Evolutionary conservation across 2,797 vertebrate genomes (phyloP).

Genomic region (Sternarchorhynchus goeldii): DNA sequence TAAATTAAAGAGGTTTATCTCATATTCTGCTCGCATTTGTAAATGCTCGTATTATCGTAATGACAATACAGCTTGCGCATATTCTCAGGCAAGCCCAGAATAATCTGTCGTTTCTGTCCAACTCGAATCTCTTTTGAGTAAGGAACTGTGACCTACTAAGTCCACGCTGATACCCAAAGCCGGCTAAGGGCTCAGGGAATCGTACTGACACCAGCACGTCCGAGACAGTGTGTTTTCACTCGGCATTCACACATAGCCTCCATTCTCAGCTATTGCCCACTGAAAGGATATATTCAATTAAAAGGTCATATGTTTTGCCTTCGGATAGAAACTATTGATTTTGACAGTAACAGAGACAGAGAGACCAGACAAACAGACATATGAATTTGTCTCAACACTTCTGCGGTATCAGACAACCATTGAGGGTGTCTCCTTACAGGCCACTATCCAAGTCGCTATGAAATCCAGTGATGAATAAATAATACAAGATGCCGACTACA

Average conservation of each 20-base stretch:
- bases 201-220: neutral
- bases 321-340: no score
- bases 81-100: neutral
- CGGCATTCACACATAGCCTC: neutral
- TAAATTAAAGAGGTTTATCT: no score
- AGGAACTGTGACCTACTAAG: neutral
- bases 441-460: slow-evolving; percentile 22
- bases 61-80: no score
- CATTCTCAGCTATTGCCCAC: no score
- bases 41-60: no score
- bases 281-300: no score
- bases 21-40: no score
- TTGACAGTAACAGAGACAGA: neutral
- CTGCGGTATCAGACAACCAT: slow-evolving; percentile 17
- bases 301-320: no score
- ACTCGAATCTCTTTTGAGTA: neutral
- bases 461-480: slow-evolving; percentile 44
- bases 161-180: neutral
- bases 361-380: neutral
- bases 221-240: neutral
- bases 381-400: slow-evolving; percentile 49
- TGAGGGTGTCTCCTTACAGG: slow-evolving; percentile 30
- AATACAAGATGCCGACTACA: slow-evolving; percentile 29
- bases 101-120: neutral
- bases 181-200: neutral